These are phyloP conservation scores for Lepilemur septentrionalis DNA, from an alignment of 2,797 vertebrate genomes.

Conservation along the genomic window DNA sequence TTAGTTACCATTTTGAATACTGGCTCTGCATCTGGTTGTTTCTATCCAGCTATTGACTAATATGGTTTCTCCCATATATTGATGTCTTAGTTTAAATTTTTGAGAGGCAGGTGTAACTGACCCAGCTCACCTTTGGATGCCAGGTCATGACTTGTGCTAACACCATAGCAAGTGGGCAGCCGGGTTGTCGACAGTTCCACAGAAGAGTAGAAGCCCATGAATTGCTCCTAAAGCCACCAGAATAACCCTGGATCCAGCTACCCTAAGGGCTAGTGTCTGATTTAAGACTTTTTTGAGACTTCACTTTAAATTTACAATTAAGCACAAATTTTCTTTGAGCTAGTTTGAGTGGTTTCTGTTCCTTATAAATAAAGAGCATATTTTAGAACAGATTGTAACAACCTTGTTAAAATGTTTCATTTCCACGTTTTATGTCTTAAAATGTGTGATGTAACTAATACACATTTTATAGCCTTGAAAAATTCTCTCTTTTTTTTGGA, in stretches of 20 bases:
- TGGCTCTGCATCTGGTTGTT: background rate
- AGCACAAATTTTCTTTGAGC: background rate
- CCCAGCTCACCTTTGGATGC: background rate
- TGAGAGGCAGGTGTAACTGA: background rate
- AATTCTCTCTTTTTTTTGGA: background rate
- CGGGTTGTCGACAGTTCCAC: background rate
- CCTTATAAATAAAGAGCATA: background rate
- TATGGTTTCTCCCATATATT: background rate
- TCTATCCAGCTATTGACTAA: background rate
- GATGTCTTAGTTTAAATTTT: background rate
- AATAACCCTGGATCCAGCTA: background rate
- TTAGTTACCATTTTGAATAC: background rate
- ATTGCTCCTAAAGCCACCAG: background rate
- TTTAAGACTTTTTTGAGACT: background rate
- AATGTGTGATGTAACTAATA: background rate
- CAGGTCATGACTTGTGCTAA: background rate
- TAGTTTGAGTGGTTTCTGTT: background rate
- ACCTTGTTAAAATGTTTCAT: background rate
- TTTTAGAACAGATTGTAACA: background rate
- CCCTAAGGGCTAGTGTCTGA: background rate
- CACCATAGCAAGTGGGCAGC: background rate
- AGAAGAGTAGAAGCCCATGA: background rate
- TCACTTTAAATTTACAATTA: background rate
- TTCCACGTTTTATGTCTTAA: background rate
- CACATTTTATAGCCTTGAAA: background rate